Evolutionary conservation across 2,797 vertebrate species (phyloP).

Genomic region (Cyprinodon diabolis): DNA sequence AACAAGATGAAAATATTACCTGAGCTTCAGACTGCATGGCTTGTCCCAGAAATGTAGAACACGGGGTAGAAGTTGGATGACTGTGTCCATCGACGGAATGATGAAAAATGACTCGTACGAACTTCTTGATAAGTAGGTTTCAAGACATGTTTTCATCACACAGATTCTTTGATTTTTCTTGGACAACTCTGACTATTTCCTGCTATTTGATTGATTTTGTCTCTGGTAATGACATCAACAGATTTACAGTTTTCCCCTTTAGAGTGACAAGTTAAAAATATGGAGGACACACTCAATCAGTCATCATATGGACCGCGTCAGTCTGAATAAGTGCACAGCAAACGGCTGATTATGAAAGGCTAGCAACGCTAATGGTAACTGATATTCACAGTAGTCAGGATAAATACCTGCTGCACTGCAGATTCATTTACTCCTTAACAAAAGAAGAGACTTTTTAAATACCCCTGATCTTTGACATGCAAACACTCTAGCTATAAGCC

Average conservation of each 20-base stretch:
- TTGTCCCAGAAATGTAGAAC: not conserved
- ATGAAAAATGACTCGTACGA: slow-evolving; percentile 17
- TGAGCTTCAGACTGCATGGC: not conserved
- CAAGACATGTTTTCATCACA: slow-evolving; percentile 33
- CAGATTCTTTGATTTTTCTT: slow-evolving; percentile 34
- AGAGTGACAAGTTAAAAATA: slow-evolving; percentile 47
- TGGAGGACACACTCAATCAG: slow-evolving; percentile 49
- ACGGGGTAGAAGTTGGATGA: not conserved
- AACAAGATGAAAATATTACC: not conserved
- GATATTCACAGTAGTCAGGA: slow-evolving; percentile 40
- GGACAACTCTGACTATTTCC: not conserved
- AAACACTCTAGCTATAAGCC: no score
- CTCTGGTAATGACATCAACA: slow-evolving; percentile 48
- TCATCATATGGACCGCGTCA: slow-evolving; percentile 56
- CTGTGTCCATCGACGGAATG: slow-evolving; percentile 7
- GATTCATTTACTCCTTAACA: slow-evolving; percentile 12
- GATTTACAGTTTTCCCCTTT: slow-evolving; percentile 42
- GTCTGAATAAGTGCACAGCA: slow-evolving; percentile 52
- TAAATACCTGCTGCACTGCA: slow-evolving; percentile 21
- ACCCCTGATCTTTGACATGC: no score
- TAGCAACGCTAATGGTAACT: slow-evolving; percentile 40
- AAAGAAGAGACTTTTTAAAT: no score
- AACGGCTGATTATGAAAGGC: slow-evolving; percentile 37
- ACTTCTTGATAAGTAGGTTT: slow-evolving; percentile 15
- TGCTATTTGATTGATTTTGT: slow-evolving; percentile 47